Evolutionary conservation across 92 coral and sea anemone species (phyloP).

Genomic region (Isaurus tuberculatus): DNA sequence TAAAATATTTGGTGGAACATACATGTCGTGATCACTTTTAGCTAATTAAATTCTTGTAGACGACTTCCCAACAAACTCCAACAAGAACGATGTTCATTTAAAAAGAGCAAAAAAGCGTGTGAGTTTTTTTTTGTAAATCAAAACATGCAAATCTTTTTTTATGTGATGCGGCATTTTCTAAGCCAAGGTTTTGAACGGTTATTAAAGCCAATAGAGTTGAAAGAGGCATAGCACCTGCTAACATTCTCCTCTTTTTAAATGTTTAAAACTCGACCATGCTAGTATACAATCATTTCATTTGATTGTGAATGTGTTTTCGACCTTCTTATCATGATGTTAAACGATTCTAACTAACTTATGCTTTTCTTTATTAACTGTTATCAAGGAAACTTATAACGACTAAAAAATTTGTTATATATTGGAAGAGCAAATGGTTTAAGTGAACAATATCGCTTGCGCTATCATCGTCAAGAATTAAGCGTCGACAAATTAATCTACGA

Average conservation of each 20-base stretch:
- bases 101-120: background rate
- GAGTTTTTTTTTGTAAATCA: too few relatives aligned
- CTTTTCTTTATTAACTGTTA: slow-evolving; percentile 26
- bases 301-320: background rate
- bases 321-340: background rate
- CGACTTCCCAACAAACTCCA: background rate
- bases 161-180: too few relatives aligned
- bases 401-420: slow-evolving; percentile 23
- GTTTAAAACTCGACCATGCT: background rate
- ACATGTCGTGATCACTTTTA: background rate
- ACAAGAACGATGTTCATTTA: slow-evolving; percentile 17
- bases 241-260: background rate
- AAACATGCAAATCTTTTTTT: too few relatives aligned
- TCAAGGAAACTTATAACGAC: background rate
- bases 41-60: slow-evolving; percentile 8
- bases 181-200: too few relatives aligned
- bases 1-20: background rate
- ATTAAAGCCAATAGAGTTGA: background rate
- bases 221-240: background rate
- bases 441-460: slow-evolving; percentile 28
- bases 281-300: background rate
- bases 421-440: slow-evolving; percentile 1
- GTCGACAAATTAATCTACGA: slow-evolving; percentile 57
- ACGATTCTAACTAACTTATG: background rate
- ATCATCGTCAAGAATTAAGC: slow-evolving; percentile 46